These are phyloP conservation scores for Geococcyx californianus DNA, from an alignment of 2,113 vertebrate species.

Conservation along the genomic window DNA sequence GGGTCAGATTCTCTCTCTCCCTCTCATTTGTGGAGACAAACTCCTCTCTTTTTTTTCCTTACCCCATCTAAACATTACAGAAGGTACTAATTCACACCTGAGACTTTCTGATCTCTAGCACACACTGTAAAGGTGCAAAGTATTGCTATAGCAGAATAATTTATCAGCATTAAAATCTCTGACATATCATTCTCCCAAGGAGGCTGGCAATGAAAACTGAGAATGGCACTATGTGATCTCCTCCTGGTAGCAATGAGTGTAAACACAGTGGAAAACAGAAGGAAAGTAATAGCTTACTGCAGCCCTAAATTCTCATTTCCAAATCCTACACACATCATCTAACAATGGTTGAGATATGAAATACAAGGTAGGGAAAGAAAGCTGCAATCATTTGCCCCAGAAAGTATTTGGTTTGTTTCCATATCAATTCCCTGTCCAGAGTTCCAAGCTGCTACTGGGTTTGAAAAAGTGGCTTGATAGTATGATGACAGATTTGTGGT, in stretches of 20 bases:
- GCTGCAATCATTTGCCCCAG: not conserved
- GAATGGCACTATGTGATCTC: conserved; percentile 3
- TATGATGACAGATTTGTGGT: not conserved
- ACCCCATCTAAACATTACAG: not conserved
- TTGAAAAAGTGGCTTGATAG: not conserved
- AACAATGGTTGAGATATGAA: not conserved
- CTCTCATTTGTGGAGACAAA: not conserved
- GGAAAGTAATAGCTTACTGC: not conserved
- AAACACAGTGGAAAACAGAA: conserved; percentile 46
- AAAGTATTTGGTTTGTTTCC: not conserved
- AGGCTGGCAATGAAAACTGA: not conserved
- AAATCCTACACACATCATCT: not conserved
- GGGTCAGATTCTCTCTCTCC: not conserved
- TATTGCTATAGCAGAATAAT: conserved; percentile 30
- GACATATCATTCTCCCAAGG: conserved; percentile 40
- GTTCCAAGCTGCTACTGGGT: not conserved
- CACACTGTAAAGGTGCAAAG: not conserved
- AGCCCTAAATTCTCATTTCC: not conserved
- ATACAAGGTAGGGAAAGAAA: not conserved
- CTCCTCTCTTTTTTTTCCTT: not conserved
- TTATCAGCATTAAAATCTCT: conserved; percentile 38
- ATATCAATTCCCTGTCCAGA: not conserved
- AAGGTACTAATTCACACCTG: conserved; percentile 21
- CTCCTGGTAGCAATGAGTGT: conserved; percentile 6
- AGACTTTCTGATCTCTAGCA: conserved; percentile 17